Evolutionary conservation across 2,113 vertebrate genomes (phyloP), one percentile per base, ranked within the genome.

Genomic region (Jaculus jaculus): DNA sequence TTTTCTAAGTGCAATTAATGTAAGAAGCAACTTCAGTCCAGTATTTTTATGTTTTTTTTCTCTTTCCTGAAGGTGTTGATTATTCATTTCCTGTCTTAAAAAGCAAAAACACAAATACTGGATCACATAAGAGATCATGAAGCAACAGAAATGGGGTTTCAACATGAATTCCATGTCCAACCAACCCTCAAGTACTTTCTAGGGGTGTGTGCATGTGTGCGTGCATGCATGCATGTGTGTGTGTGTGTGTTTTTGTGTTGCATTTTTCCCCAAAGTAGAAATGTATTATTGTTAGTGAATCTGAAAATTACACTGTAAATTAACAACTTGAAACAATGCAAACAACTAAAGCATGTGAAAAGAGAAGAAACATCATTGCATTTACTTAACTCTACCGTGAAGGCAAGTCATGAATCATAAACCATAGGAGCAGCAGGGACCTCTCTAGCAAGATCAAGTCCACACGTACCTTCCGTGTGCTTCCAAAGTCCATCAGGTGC

Each of bases 1-100:
- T 94, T 95, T 87, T 84, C 82, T 81, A 78, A 58, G 79, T 82
- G 84, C 54, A 93, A 93, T 72, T 84, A 82, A n/a, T 91, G 18
- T 65, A 77, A n/a, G 93, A 84, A 78, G 63, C 68, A 93, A 87
- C 47, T 84, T 84, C 78, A 71, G 34, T 47, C 8, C 42, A 47
- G 5, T 9, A 3, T 81, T 94, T 93, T 65, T 83, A 78, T 66
- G 68, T 23, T 60, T 91, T 16, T 58, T 86, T 37, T 83, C 34
- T 69, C 34, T 69, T 94, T 75, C 37, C 86, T 69, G 66, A 90
- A 84, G 54, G 30, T 87, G 77, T 73, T 90, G 42, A 91, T 47
- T 84, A 15, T 87, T 89, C 74, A 69, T 42, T 92, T 94, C 69
- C 26, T 78, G 73, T 84, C 61, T 87, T 94, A 26, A 87, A 73